phyloP scores from a whole-genome alignment of 2,113 vertebrate species.

The Mus musculus region GRCm39 chr5:93232001-93232500 shows the following conservation, averaged over 20 bases:
- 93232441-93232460: background rate
- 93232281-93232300: background rate
- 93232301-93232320: background rate
- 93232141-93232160: background rate
- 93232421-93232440: background rate
- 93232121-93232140: background rate
- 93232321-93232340: background rate
- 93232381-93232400: background rate
- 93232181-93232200: background rate
- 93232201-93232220: background rate
- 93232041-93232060: background rate
- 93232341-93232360: background rate
- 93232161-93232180: background rate
- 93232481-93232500: background rate
- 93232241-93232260: background rate
- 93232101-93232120: background rate
- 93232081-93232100: background rate
- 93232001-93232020: background rate
- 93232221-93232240: background rate
- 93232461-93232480: background rate
- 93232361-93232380: background rate
- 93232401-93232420: background rate
- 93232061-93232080: background rate
- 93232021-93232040: background rate
- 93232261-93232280: background rate